A percentile compares a stretch with the other conserved stretches of the same genome.
These are phyloP conservation scores for Hemibagrus wyckioides DNA, from an alignment of 2,113 vertebrate genomes.

Conservation along the genomic window DNA sequence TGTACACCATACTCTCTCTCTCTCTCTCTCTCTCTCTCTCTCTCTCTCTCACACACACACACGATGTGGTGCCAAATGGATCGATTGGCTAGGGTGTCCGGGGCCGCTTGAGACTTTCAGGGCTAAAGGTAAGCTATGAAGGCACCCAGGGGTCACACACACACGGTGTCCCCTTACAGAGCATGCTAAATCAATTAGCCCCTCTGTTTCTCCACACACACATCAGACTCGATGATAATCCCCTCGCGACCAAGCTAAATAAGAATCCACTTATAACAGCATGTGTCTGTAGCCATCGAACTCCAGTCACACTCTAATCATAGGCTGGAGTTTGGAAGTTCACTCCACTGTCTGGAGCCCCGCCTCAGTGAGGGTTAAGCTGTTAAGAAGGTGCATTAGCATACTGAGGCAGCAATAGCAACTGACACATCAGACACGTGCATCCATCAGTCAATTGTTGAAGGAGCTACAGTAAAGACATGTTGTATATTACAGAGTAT, in stretches of 20 bases:
- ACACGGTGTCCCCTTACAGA: constrained; percentile 75
- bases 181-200: constrained; percentile 80
- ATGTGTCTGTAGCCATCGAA: constrained; percentile 12
- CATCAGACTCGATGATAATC: constrained; percentile 41
- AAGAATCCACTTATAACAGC: constrained; percentile 46
- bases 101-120: constrained; percentile 66
- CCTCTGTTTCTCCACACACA: constrained; percentile 49
- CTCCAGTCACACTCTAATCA: constrained; percentile 17
- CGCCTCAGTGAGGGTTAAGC: not conserved
- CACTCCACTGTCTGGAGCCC: not conserved
- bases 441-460: not conserved
- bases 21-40: constrained; percentile 41
- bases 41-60: constrained; percentile 40
- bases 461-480: not conserved
- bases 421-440: not conserved
- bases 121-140: constrained; percentile 55
- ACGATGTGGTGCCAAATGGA: constrained; percentile 72
- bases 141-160: constrained; percentile 73
- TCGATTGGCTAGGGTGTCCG: constrained; percentile 75
- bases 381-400: not conserved
- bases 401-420: not conserved
- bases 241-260: constrained; percentile 36
- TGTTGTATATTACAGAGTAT: not conserved
- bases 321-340: constrained; percentile 5
- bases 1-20: constrained; percentile 69